A percentile compares a stretch with the other conserved stretches of the same genome.
Evolutionary conservation across 2,113 vertebrate species (phyloP).

Genomic region (Epinephelus fuscoguttatus): DNA sequence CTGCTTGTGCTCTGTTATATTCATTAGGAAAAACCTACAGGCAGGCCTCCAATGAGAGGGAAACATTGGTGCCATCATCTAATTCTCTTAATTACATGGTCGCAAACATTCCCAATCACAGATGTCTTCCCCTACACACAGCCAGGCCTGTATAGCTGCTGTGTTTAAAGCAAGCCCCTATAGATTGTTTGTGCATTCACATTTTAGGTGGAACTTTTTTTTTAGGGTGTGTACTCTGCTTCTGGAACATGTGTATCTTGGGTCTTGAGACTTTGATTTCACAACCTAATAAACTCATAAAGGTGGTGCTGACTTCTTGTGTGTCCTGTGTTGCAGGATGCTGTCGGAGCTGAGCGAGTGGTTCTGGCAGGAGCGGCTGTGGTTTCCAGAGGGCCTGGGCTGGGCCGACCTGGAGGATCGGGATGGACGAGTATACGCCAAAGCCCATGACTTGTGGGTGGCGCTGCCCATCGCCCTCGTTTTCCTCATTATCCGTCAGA

Average conservation of each 20-base stretch:
- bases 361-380: constrained; percentile 96
- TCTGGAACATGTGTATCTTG: neutral
- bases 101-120: constrained; percentile 13
- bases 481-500: constrained; percentile 90
- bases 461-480: constrained; percentile 90
- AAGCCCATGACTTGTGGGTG: constrained; percentile 89
- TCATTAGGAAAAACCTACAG: constrained; percentile 46
- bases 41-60: neutral
- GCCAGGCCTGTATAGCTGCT: neutral
- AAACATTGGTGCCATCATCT: constrained; percentile 13
- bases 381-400: constrained; percentile 93
- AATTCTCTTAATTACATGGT: constrained; percentile 39
- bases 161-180: neutral
- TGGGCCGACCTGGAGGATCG: constrained; percentile 93
- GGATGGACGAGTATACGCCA: constrained; percentile 91
- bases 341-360: constrained; percentile 88
- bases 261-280: neutral
- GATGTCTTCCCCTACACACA: constrained; percentile 12
- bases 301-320: constrained; percentile 10
- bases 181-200: neutral
- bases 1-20: constrained; percentile 44
- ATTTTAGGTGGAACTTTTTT: neutral
- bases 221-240: constrained; percentile 1
- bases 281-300: constrained; percentile 2
- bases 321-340: constrained; percentile 85